Evolutionary conservation across 2,888 invertebrate species (phyloP).

Genomic region (Pseudolycoriella hygida): DNA sequence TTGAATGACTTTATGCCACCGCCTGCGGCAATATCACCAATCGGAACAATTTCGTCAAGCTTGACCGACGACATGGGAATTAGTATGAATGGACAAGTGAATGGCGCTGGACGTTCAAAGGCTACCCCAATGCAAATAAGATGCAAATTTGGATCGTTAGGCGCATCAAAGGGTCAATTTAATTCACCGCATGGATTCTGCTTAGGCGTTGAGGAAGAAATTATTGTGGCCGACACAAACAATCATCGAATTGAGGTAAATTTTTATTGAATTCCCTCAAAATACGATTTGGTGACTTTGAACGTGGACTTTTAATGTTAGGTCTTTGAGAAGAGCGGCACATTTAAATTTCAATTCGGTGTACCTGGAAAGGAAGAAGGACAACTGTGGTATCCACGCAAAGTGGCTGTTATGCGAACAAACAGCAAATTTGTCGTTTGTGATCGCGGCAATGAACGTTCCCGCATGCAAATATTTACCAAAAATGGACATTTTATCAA

Average conservation of each 20-base stretch:
- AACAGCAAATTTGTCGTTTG: constrained; percentile 91
- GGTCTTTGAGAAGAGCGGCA: constrained; percentile 88
- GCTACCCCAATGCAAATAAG: constrained; percentile 74
- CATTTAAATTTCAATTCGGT: constrained; percentile 87
- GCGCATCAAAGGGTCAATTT: constrained; percentile 84
- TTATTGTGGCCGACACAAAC: constrained; percentile 91
- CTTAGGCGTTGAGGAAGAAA: constrained; percentile 85
- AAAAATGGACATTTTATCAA: constrained; percentile 89
- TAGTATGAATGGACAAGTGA: constrained; percentile 18
- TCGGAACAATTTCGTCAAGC: constrained; percentile 14
- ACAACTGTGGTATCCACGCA: constrained; percentile 92
- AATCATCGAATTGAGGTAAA: constrained; percentile 83
- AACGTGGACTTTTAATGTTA: constrained; percentile 18
- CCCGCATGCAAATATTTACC: constrained; percentile 94
- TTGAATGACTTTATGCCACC: constrained; percentile 39
- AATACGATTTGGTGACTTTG: not conserved
- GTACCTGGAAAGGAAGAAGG: constrained; percentile 91
- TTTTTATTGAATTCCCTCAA: too few species aligned
- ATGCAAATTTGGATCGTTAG: constrained; percentile 86
- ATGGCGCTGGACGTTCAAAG: constrained; percentile 45
- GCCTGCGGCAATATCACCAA: constrained; percentile 44
- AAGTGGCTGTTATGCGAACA: constrained; percentile 79
- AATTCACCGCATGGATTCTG: constrained; percentile 97
- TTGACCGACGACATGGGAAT: constrained; percentile 28
- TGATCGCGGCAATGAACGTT: constrained; percentile 90